Conservation (phyloP, 2,113 vertebrate genomes). For the Mormyrus lacerda region DNA sequence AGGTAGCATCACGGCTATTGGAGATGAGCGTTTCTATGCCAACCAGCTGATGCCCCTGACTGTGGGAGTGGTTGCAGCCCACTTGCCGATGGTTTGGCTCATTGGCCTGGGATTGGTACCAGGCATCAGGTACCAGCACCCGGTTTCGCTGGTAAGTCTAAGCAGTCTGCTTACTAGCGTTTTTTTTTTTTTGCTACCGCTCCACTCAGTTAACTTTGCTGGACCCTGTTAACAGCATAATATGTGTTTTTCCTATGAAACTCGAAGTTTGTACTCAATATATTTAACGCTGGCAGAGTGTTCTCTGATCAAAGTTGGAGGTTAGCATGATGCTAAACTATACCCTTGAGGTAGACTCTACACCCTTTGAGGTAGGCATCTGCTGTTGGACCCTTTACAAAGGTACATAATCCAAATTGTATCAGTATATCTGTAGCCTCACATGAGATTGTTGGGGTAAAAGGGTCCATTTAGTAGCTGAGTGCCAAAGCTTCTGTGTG, state of each 20-base stretch:
- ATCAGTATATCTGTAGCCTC: neutral
- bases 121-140: conserved; percentile 56
- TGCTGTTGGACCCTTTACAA: neutral
- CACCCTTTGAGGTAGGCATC: neutral
- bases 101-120: conserved; percentile 67
- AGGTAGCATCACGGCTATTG: conserved; percentile 61
- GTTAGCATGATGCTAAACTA: too few relatives aligned
- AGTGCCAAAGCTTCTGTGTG: neutral
- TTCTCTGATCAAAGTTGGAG: too few relatives aligned
- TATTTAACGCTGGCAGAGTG: neutral
- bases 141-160: conserved; percentile 63
- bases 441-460: neutral
- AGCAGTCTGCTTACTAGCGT: neutral
- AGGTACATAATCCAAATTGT: neutral
- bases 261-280: neutral
- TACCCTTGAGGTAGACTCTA: neutral
- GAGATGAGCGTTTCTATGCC: conserved; percentile 76
- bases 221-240: neutral
- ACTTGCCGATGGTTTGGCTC: conserved; percentile 62
- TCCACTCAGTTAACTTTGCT: neutral
- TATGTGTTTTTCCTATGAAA: neutral
- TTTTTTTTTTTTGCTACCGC: neutral
- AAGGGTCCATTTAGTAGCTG: neutral
- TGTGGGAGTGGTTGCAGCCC: conserved; percentile 69
- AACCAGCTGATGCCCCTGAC: conserved; percentile 70